Percentiles rank a stretch among this genome's conserved stretches.
phyloP scores from a whole-genome alignment of 2,797 vertebrate genomes.

The Poecilia wingei region DNA sequence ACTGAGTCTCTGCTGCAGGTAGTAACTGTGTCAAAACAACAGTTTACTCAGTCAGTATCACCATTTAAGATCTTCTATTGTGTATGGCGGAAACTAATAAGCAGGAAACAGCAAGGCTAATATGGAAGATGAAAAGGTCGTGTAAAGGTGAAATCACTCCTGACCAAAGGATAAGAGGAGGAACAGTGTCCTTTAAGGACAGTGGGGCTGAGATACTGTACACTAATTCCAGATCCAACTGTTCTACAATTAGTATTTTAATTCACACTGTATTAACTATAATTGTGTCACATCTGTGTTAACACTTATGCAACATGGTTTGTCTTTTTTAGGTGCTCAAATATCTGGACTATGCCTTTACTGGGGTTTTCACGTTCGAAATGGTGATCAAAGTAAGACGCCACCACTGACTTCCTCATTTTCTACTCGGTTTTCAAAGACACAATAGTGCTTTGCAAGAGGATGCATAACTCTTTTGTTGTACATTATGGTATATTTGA shows the following conservation, averaged over 20 bases:
- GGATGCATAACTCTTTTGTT: neutral
- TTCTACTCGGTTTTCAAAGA: neutral
- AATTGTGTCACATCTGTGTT: neutral
- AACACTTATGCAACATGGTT: conserved; percentile 3
- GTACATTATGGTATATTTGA: neutral
- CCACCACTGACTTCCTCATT: neutral
- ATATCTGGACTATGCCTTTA: conserved; percentile 97
- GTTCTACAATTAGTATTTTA: neutral
- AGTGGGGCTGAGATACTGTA: neutral
- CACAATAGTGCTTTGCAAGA: neutral
- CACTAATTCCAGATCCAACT: neutral
- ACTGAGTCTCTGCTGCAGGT: neutral
- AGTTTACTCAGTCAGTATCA: neutral
- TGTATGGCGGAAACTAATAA: neutral
- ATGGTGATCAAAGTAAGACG: conserved; percentile 98
- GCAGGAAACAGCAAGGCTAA: neutral
- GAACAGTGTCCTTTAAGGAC: neutral
- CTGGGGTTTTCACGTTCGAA: conserved; percentile 98
- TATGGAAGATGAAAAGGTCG: neutral
- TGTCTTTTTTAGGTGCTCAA: conserved; percentile 87
- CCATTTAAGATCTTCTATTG: neutral
- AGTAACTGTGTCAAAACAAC: neutral
- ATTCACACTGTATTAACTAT: neutral
- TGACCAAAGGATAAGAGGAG: neutral
- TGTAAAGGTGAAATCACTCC: neutral